A percentile compares a stretch with the other conserved stretches of the same genome.
Conservation (phyloP, 2,113 vertebrate genomes). For the Monarcha castaneiventris region DNA sequence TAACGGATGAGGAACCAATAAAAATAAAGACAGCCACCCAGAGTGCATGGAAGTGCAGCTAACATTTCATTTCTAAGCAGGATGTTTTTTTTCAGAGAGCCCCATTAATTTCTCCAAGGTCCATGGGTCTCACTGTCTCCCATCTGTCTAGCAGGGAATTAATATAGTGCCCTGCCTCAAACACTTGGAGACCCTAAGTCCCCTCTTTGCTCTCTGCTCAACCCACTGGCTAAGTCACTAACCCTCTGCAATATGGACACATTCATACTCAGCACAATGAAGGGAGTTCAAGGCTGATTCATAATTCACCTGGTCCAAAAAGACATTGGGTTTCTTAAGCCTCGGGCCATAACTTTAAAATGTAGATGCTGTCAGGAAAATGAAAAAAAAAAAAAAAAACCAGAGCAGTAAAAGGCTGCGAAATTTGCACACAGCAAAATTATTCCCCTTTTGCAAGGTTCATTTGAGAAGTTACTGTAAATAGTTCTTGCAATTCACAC, state of each 20-base stretch:
- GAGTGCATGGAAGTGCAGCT: not conserved
- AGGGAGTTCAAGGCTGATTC: constrained; percentile 62
- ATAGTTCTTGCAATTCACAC: constrained; percentile 43
- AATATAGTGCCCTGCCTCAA: constrained; percentile 53
- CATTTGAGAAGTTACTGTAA: constrained; percentile 38
- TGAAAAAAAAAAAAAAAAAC: not conserved
- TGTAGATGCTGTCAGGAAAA: constrained; percentile 23
- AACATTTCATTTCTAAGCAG: constrained; percentile 58
- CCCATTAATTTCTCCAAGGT: constrained; percentile 59
- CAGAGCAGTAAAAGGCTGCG: constrained; percentile 7
- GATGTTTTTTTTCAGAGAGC: constrained; percentile 6
- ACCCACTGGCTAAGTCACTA: constrained; percentile 49
- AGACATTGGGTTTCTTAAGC: constrained; percentile 29
- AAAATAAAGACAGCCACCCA: constrained; percentile 34
- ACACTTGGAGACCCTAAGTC: constrained; percentile 46
- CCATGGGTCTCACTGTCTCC: constrained; percentile 44
- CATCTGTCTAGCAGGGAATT: constrained; percentile 50
- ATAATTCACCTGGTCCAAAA: constrained; percentile 60
- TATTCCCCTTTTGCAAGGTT: not conserved
- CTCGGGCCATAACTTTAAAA: constrained; percentile 38
- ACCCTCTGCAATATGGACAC: constrained; percentile 38
- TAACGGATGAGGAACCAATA: not conserved
- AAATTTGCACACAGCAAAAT: constrained; percentile 14
- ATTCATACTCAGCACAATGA: constrained; percentile 45
- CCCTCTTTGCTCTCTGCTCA: constrained; percentile 42